Evolutionary conservation across 1,140 invertebrate genomes (phyloP), one percentile per base, ranked within the genome.

Genomic region (Conopomorpha cramerella): DNA sequence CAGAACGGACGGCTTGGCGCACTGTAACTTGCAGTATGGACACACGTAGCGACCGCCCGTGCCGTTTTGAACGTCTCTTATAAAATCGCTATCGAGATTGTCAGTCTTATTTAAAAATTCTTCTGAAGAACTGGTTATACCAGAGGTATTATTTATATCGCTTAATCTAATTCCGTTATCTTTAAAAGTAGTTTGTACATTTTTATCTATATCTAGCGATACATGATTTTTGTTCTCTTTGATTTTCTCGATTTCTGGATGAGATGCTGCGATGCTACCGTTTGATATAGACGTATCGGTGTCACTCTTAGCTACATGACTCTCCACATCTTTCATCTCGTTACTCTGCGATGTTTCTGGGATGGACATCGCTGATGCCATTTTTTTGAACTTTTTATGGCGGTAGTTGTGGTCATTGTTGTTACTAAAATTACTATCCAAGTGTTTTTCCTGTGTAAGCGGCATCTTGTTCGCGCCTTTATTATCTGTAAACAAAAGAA

Each of bases 1-100:
- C 30, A 96, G 79, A 27, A 95, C 92, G 54, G 92, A 95, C n/a
- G 93, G 93, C 68, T 96, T 96, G 45, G 92, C 88, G 80, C 92
- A 96, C 26, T 84, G 86, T 52, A 92, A 73, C 56, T 89, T 90
- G 76, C 93, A 96, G 66, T 92, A 95, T 1, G 86, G 85, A 60
- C 93, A 96, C 37, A 90, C 82, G 70, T 95, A 88, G 41, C 85
- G 81, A 23, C 84, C 84, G 23, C 65, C 53, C 49, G 43, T 53
- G 43, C 46, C 74, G 49, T 55, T 78, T 47, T 67, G 55, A 45
- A 56, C 64, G 54, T 77, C 77, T 73, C 55, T 77, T 44, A 60
- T 67, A 64, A 63, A 66, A 70, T 77, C 71, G 49, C 57, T 77
- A 62, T 77, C 68, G 70, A 59, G 56, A 51, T 62, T 71, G 39